Evolutionary conservation across 1,140 invertebrate genomes (phyloP).

Genomic region (Euura lappo): DNA sequence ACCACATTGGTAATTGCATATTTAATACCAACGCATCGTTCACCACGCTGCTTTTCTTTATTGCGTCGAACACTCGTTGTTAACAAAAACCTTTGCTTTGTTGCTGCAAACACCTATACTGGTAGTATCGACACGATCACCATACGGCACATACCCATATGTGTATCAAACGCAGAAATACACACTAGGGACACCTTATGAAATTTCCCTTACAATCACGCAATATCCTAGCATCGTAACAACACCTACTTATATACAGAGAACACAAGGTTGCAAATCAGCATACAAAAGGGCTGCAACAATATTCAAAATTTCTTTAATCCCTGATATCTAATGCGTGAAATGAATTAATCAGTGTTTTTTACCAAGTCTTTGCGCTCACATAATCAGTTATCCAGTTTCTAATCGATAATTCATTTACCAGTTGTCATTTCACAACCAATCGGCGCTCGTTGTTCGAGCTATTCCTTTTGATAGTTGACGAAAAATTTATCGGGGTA

Average conservation of each 20-base stretch:
- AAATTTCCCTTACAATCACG: not conserved
- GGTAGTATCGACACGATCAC: not conserved
- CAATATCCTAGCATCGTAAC: slow-evolving; percentile 16
- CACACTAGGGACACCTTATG: not conserved
- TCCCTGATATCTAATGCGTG: not conserved
- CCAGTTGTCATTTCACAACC: not conserved
- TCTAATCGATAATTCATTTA: not conserved
- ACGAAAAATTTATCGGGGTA: not conserved
- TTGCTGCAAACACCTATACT: slow-evolving; percentile 9
- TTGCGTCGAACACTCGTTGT: not conserved
- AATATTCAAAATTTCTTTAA: slow-evolving; percentile 32
- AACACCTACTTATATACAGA: slow-evolving; percentile 43
- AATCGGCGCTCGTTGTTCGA: not conserved
- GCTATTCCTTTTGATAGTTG: not conserved
- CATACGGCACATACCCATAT: not conserved
- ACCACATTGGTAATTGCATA: not conserved
- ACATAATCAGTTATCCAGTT: not conserved
- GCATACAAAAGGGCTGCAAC: slow-evolving; percentile 61
- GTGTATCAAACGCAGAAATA: not conserved
- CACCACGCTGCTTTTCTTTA: slow-evolving; percentile 1
- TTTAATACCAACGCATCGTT: not conserved
- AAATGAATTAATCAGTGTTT: not conserved
- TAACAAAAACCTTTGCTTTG: slow-evolving; percentile 7
- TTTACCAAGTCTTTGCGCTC: not conserved
- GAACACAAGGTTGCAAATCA: slow-evolving; percentile 56